These are phyloP conservation scores for Gobius niger DNA, from an alignment of 2,113 vertebrate genomes.

Conservation along the genomic window DNA sequence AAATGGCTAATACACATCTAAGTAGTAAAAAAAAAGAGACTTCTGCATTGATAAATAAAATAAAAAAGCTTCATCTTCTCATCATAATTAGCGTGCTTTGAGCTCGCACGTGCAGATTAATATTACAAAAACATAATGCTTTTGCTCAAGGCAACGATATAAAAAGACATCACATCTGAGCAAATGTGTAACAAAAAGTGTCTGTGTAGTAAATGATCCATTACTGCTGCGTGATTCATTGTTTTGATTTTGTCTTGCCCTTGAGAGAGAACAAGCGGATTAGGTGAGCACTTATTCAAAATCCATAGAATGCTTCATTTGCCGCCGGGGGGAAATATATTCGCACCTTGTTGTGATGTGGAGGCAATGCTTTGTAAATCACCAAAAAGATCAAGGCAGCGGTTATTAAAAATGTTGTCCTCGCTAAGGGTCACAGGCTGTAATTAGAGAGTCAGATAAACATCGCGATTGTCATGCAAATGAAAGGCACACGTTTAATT, in stretches of 20 bases:
- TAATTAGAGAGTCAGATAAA: not conserved
- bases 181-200: conserved; percentile 14
- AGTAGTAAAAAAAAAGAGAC: not conserved
- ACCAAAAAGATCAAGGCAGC: not conserved
- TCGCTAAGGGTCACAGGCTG: conserved; percentile 13
- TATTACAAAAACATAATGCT: not conserved
- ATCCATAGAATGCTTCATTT: conserved; percentile 45
- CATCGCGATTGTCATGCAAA: not conserved
- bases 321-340: conserved; percentile 29
- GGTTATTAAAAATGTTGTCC: not conserved
- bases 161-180: conserved; percentile 8
- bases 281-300: conserved; percentile 46
- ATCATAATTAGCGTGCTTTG: not conserved
- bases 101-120: too few relatives aligned
- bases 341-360: conserved; percentile 9
- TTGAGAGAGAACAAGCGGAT: conserved; percentile 39
- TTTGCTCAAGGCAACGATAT: conserved; percentile 14
- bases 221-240: conserved; percentile 45
- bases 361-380: not conserved
- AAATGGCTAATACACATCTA: conserved; percentile 12
- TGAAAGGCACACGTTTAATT: not conserved
- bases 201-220: conserved; percentile 17
- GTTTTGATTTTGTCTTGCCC: conserved; percentile 46
- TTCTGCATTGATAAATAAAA: not conserved
- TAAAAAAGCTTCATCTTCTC: not conserved